A percentile compares a stretch with the other conserved stretches of the same genome.
These are phyloP conservation scores for Augochlora pura DNA, from an alignment of 1,140 invertebrate genomes.

Conservation along the genomic window DNA sequence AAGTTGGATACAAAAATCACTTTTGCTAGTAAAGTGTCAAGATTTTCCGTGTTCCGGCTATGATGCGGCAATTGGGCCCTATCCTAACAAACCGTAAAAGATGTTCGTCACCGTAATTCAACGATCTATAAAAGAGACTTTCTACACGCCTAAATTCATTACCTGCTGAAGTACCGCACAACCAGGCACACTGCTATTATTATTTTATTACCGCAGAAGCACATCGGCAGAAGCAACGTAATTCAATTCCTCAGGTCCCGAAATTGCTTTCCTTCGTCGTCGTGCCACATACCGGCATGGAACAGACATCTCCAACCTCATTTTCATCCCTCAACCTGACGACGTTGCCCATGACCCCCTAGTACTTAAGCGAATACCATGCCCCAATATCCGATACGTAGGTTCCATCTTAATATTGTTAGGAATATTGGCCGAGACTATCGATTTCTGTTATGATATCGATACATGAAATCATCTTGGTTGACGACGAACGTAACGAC, in stretches of 20 bases:
- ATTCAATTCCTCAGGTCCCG: conserved; percentile 17
- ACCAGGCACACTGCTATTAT: conserved; percentile 13
- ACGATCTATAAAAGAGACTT: neutral
- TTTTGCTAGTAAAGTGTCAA: too few species aligned
- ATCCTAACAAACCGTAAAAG: too few species aligned
- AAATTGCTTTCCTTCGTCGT: conserved; percentile 29
- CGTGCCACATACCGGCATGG: neutral
- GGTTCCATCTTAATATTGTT: conserved; percentile 6
- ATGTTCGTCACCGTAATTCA: too few species aligned
- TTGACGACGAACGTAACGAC: too few species aligned
- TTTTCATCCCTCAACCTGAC: neutral
- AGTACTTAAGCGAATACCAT: conserved; percentile 34
- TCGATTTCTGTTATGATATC: too few species aligned
- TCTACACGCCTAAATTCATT: neutral
- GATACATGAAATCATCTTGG: too few species aligned
- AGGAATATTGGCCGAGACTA: too few species aligned
- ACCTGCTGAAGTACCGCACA: neutral
- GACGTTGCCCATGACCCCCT: neutral
- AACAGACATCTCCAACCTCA: conserved; percentile 14
- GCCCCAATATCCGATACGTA: conserved; percentile 45
- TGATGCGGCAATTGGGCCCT: too few species aligned
- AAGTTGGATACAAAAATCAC: too few species aligned
- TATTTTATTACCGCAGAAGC: neutral
- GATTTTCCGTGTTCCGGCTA: too few species aligned
- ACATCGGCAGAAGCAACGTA: neutral